Conservation (phyloP, 2,797 vertebrate genomes). For the Lindbergichthys nudifrons region DNA sequence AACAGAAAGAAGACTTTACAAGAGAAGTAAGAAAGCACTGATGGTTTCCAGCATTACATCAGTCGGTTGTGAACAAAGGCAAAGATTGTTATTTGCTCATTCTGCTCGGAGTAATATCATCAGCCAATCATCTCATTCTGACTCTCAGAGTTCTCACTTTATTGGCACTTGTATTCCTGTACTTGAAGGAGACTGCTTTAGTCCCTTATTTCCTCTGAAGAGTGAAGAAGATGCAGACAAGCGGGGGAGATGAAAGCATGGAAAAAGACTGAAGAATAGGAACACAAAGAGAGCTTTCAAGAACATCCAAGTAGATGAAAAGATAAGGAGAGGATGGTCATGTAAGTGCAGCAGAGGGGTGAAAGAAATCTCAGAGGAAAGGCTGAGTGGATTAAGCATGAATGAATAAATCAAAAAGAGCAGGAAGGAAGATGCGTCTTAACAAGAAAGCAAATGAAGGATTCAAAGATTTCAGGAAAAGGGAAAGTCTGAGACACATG, state of each 20-base stretch:
- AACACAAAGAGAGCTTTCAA: conserved; percentile 23
- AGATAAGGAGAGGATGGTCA: conserved; percentile 27
- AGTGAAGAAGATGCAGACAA: conserved; percentile 36
- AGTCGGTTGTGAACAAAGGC: conserved; percentile 17
- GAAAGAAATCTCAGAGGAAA: conserved; percentile 21
- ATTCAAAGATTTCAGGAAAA: conserved; percentile 35
- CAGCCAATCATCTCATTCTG: conserved; percentile 16
- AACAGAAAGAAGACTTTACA: conserved; percentile 55
- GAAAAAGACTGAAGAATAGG: conserved; percentile 18
- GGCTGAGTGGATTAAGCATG: conserved; percentile 23
- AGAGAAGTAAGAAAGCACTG: conserved; percentile 39
- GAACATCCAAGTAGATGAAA: conserved; percentile 21
- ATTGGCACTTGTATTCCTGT: conserved; percentile 64
- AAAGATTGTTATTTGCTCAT: conserved; percentile 16
- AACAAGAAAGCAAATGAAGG: conserved; percentile 37
- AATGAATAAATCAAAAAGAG: conserved; percentile 53
- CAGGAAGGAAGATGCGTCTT: conserved; percentile 23
- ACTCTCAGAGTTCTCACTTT: conserved; percentile 18
- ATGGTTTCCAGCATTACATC: conserved; percentile 23
- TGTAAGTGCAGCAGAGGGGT: conserved; percentile 26
- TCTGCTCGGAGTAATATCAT: conserved; percentile 25
- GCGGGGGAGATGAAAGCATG: conserved; percentile 23
- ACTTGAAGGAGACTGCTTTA: conserved; percentile 26
- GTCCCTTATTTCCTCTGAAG: conserved; percentile 11
- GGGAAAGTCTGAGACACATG: conserved; percentile 27